Conservation (phyloP, 2,113 vertebrate species). For the Stigmatopora nigra region DNA sequence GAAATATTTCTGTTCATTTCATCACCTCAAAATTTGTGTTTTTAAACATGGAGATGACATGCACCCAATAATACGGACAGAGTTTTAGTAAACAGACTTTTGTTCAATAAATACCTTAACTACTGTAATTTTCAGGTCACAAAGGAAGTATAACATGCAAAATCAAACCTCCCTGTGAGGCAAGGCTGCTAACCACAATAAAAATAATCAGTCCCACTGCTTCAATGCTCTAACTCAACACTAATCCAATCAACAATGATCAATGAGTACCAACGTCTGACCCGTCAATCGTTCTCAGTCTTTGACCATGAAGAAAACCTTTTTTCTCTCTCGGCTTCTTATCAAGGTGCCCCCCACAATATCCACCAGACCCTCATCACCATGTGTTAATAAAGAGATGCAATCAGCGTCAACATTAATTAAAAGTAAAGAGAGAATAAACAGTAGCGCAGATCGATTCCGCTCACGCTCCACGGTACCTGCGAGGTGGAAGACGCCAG, state of each 20-base stretch:
- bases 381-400: constrained; percentile 8
- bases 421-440: constrained; percentile 11
- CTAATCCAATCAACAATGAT: constrained; percentile 5
- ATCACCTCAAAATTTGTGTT: background rate
- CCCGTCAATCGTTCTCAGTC: background rate
- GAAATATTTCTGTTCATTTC: background rate
- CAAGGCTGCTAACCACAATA: background rate
- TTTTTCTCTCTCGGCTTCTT: background rate
- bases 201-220: background rate
- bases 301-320: background rate
- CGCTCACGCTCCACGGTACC: constrained; percentile 35
- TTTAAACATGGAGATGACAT: too few species aligned
- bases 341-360: constrained; percentile 2
- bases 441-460: constrained; percentile 42
- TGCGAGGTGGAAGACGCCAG: constrained; percentile 32
- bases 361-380: background rate
- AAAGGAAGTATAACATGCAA: background rate
- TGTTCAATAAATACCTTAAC: too few species aligned
- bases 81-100: too few species aligned
- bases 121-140: background rate
- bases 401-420: constrained; percentile 13
- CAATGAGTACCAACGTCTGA: constrained; percentile 1
- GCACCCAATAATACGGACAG: too few species aligned
- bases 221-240: background rate
- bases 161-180: background rate